A percentile compares a stretch with the other conserved stretches of the same genome.
Conservation (phyloP, 1,140 invertebrate species). For the Oscheius sp. region DNA sequence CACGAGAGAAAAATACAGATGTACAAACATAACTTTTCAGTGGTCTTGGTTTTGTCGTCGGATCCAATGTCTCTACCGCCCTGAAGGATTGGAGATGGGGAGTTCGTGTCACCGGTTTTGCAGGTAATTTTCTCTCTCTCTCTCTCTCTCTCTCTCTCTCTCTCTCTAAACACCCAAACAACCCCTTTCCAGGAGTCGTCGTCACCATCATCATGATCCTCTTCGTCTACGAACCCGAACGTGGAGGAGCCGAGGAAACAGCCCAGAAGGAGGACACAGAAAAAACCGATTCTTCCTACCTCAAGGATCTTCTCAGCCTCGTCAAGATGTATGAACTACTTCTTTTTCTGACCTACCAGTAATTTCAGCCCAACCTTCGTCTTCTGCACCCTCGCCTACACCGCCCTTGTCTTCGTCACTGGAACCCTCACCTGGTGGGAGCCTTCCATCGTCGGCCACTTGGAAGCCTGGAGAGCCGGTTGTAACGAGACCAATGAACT, state of each 20-base stretch:
- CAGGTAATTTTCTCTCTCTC: neutral
- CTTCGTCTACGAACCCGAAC: constrained; percentile 25
- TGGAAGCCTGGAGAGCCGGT: neutral
- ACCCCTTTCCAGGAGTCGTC: constrained; percentile 20
- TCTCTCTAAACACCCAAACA: too few relatives aligned
- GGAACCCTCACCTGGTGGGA: constrained; percentile 32
- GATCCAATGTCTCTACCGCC: constrained; percentile 74
- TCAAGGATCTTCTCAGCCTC: constrained; percentile 20
- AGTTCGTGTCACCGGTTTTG: constrained; percentile 66
- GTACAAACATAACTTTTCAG: constrained; percentile 50
- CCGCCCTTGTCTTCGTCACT: constrained; percentile 25
- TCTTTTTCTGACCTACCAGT: neutral
- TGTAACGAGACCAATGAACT: neutral
- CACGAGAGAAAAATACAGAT: too few relatives aligned
- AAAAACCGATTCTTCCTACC: constrained; percentile 13
- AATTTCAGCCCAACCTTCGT: constrained; percentile 23
- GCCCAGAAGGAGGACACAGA: neutral
- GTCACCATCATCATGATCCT: constrained; percentile 4
- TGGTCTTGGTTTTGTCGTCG: constrained; percentile 87
- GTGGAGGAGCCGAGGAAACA: constrained; percentile 19
- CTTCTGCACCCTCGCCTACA: constrained; percentile 25
- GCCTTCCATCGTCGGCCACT: neutral
- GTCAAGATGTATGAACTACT: constrained; percentile 7
- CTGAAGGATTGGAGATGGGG: constrained; percentile 82
- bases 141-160: neutral